Percentiles rank a stretch among this genome's conserved stretches.
Evolutionary conservation across 2,113 vertebrate species (phyloP).

Genomic region (Sapajus apella): DNA sequence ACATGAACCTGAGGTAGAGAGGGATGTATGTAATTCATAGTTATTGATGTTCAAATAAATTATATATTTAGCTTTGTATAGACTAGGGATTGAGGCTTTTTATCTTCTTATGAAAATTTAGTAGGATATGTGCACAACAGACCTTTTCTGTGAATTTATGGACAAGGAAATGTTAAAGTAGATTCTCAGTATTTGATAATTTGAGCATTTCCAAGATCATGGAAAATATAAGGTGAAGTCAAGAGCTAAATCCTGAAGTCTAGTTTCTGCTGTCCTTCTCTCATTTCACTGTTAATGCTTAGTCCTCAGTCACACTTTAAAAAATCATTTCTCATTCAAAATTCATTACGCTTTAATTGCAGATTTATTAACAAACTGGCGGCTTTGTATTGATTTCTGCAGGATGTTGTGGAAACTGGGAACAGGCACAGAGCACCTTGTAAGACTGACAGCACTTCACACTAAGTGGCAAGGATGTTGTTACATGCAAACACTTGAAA

Average conservation of each 20-base stretch:
- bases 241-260: conserved; percentile 64
- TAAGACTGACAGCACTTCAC: conserved; percentile 74
- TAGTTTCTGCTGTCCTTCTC: conserved; percentile 70
- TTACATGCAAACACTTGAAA: conserved; percentile 73
- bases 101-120: not conserved
- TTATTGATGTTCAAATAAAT: not conserved
- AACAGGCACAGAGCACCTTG: conserved; percentile 77
- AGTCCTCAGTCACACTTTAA: conserved; percentile 84
- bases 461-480: conserved; percentile 71
- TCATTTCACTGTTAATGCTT: conserved; percentile 76
- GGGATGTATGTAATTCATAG: not conserved
- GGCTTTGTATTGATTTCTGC: conserved; percentile 83
- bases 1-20: not conserved
- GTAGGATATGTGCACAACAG: not conserved
- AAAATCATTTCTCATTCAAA: conserved; percentile 89
- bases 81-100: not conserved
- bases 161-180: not conserved
- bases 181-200: not conserved
- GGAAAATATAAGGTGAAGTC: not conserved
- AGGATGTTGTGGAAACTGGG: conserved; percentile 84
- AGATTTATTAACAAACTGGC: conserved; percentile 85
- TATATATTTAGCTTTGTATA: not conserved
- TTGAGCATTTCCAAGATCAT: not conserved
- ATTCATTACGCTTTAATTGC: conserved; percentile 87
- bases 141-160: not conserved